Evolutionary conservation across 2,888 invertebrate genomes (phyloP), one percentile per base, ranked within the genome.

Genomic region (Nezara viridula): DNA sequence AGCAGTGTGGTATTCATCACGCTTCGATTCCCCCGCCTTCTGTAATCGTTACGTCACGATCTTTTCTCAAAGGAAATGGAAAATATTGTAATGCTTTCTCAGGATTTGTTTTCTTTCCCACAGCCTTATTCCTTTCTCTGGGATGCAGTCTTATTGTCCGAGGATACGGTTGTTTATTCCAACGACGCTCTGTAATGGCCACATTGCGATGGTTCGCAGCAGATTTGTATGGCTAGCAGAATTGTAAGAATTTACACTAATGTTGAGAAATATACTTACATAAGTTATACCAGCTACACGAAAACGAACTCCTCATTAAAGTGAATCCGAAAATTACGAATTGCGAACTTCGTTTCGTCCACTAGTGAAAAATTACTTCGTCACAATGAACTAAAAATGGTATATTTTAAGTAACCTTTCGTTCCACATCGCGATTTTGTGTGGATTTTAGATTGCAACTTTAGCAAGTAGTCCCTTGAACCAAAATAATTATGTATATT

Each of bases 11-110:
- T 73, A 73, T 73, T 73, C 66, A 73, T 73, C 66, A 73, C 66
- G 66, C 66, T 73, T 37, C 66, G 19, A 73, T 73, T 37, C 37
- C 37, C 19, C 19, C 32, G 32, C 66, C 37, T 19, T 21, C 32
- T 73, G 66, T 73, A 81, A 81, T 81, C 44, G 44, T 81, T 81
- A 81, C 81, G 44, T 81, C 66, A 73, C 66, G 81, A 81, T 81
- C 81, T 81, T 81, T 81, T 81, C 81, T 44, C 81, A 81, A 81
- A 81, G 81, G 81, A 81, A 81, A 81, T 81, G 81, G 81, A 81
- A 73, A 73, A 73, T 73, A 73, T 32, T 73, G 66, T 73, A 73
- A 73, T 73, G 66, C 66, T 73, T 73, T 73, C 60, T 27, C 60
- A 60, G 60, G 60, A 60, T 60, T 60, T 60, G 60, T 60, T 60